Percentiles rank a stretch among this genome's conserved stretches.
Conservation (phyloP, 2,113 vertebrate species). For the Siphamia tubifer region DNA sequence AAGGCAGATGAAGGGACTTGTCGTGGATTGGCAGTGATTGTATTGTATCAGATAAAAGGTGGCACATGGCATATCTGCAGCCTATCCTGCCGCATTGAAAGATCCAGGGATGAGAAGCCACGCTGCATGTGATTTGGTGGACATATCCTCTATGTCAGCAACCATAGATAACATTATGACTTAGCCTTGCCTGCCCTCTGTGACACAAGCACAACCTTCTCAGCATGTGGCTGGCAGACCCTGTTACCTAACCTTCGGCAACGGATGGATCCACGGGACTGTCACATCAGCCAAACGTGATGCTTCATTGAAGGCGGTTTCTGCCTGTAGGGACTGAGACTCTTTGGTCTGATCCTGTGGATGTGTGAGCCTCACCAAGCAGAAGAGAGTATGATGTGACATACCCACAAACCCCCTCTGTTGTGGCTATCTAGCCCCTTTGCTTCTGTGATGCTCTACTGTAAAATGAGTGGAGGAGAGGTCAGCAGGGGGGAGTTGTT, state of each 20-base stretch:
- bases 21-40: constrained; percentile 33
- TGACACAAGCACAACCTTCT: constrained; percentile 19
- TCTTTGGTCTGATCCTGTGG: constrained; percentile 20
- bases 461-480: constrained; percentile 18
- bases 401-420: constrained; percentile 20
- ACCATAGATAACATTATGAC: constrained; percentile 17
- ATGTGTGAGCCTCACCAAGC: constrained; percentile 30
- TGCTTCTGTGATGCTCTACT: constrained; percentile 5
- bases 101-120: background rate
- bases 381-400: constrained; percentile 35
- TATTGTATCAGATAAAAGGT: constrained; percentile 11
- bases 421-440: background rate
- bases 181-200: constrained; percentile 16
- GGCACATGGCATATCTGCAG: constrained; percentile 8
- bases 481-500: constrained; percentile 44
- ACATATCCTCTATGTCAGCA: constrained; percentile 25
- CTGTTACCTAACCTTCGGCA: constrained; percentile 50
- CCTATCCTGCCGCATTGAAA: constrained; percentile 9
- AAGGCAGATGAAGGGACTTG: constrained; percentile 34
- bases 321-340: constrained; percentile 33
- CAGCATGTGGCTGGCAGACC: constrained; percentile 64
- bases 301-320: constrained; percentile 26
- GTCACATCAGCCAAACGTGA: constrained; percentile 38
- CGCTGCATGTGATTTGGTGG: constrained; percentile 25
- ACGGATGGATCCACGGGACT: constrained; percentile 7